phyloP scores from a whole-genome alignment of 2,888 invertebrate species.

The Octodonta nipae region DNA sequence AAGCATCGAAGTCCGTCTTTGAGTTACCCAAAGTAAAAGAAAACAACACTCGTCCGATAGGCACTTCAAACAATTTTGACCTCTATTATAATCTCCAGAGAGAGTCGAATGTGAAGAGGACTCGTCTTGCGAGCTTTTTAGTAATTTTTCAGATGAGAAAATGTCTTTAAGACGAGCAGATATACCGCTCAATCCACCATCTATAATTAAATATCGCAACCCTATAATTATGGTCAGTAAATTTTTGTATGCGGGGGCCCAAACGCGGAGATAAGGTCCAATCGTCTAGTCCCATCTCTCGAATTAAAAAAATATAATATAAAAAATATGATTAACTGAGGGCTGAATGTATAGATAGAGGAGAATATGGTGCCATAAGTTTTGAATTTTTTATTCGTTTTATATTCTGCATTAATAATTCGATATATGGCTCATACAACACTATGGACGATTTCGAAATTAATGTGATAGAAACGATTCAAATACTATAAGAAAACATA shows the following conservation, averaged over 20 bases:
- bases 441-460: no score
- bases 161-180: slow-evolving; percentile 1
- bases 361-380: no score
- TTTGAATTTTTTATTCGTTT: no score
- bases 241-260: slow-evolving; percentile 50
- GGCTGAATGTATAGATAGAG: background rate
- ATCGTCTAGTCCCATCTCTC: slow-evolving; percentile 36
- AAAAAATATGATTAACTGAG: slow-evolving; percentile 10
- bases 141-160: no score
- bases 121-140: no score
- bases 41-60: background rate
- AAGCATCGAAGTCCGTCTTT: background rate
- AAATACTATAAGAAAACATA: no score
- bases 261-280: slow-evolving; percentile 36
- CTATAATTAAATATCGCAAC: slow-evolving; percentile 71
- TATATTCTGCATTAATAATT: no score
- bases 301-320: slow-evolving; percentile 28
- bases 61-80: background rate
- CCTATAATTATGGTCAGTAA: slow-evolving; percentile 78
- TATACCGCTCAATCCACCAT: slow-evolving; percentile 31
- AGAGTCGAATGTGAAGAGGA: no score
- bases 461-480: no score
- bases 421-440: no score
- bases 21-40: background rate
- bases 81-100: background rate